phyloP scores from a whole-genome alignment of 2,888 invertebrate genomes.

The Tenthredo distinguenda region DNA sequence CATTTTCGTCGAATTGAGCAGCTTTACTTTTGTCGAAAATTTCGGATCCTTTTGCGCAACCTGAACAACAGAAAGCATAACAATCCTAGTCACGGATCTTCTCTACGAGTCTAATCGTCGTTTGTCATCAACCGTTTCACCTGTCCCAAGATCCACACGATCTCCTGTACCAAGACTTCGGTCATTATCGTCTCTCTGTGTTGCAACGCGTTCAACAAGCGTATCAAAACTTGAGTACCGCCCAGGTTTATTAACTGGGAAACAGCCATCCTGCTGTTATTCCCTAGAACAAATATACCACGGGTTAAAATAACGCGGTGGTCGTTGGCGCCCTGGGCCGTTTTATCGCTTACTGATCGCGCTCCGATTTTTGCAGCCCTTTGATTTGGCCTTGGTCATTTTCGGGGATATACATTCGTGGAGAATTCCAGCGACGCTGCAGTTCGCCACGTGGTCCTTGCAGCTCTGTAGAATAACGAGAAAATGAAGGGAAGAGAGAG shows the following conservation, averaged over 20 bases:
- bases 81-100: background rate
- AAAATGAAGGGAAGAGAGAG: background rate
- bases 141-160: conserved; percentile 83
- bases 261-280: conserved; percentile 80
- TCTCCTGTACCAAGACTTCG: conserved; percentile 81
- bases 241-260: conserved; percentile 80
- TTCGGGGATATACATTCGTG: conserved; percentile 82
- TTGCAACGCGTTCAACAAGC: conserved; percentile 80
- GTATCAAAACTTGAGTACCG: conserved; percentile 81
- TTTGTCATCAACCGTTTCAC: conserved; percentile 64
- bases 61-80: conserved; percentile 58
- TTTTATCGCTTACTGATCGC: conserved; percentile 65
- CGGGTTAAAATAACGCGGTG: background rate
- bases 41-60: conserved; percentile 80
- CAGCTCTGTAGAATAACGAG: conserved; percentile 77
- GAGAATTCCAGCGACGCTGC: conserved; percentile 81
- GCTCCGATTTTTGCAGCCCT: conserved; percentile 67
- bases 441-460: conserved; percentile 80
- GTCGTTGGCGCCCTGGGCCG: background rate
- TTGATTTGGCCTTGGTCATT: conserved; percentile 68
- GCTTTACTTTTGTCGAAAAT: conserved; percentile 84
- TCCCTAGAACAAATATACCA: conserved; percentile 77
- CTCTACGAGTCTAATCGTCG: background rate
- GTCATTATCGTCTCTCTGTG: conserved; percentile 79
- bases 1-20: conserved; percentile 82